Evolutionary conservation across 2,797 vertebrate species (phyloP).

Genomic region (Echeneis naucrates): DNA sequence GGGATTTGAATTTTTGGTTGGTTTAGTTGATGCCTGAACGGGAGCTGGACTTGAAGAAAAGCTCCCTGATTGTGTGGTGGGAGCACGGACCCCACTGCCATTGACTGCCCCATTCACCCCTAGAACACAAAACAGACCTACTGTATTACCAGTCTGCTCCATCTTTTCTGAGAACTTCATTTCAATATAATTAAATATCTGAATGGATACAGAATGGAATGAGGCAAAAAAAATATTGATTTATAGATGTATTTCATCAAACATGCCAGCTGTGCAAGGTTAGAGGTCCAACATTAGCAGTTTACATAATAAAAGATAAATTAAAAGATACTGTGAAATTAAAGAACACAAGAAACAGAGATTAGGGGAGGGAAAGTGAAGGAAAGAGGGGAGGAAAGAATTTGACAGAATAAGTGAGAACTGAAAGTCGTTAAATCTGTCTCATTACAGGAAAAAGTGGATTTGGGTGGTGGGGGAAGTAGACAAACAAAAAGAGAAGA

Average conservation of each 20-base stretch:
- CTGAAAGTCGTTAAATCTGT: conserved; percentile 71
- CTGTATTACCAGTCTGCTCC: conserved; percentile 44
- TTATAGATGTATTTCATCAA: conserved; percentile 77
- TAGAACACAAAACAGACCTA: conserved; percentile 67
- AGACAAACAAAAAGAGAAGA: conserved; percentile 24
- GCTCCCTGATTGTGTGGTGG: conserved; percentile 84
- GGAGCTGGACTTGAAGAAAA: conserved; percentile 84
- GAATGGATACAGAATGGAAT: conserved; percentile 57
- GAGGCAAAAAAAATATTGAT: conserved; percentile 76
- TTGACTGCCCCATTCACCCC: conserved; percentile 95
- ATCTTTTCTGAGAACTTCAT: conserved; percentile 52
- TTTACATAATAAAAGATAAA: conserved; percentile 82
- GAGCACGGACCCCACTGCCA: conserved; percentile 87
- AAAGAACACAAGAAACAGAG: conserved; percentile 70
- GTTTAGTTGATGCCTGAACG: conserved; percentile 82
- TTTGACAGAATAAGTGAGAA: conserved; percentile 68
- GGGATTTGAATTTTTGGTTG: conserved; percentile 84
- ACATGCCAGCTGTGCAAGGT: conserved; percentile 62
- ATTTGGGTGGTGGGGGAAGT: conserved; percentile 48
- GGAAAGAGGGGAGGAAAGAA: conserved; percentile 36
- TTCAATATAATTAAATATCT: conserved; percentile 66
- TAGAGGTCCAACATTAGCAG: conserved; percentile 70
- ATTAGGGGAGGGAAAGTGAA: conserved; percentile 60
- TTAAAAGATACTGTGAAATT: conserved; percentile 82
- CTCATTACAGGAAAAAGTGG: conserved; percentile 66